Percentiles rank a stretch among this genome's conserved stretches.
phyloP scores from a whole-genome alignment of 2,888 invertebrate genomes.

The Amorpha juglandis region DNA sequence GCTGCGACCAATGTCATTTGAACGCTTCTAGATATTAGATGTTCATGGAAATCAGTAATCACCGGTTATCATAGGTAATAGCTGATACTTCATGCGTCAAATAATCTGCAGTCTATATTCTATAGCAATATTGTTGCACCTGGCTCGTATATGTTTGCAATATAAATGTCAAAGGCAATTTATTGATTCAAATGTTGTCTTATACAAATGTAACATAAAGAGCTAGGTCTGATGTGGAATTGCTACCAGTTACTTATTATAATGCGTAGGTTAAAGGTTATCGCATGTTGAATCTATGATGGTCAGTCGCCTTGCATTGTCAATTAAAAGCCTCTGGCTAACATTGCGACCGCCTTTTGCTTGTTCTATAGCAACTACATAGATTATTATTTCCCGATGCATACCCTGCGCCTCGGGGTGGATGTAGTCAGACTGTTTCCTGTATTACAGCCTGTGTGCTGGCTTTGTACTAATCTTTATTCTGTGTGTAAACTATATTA shows the following conservation, averaged over 20 bases:
- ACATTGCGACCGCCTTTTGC: slow-evolving; percentile 76
- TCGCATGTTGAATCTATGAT: slow-evolving; percentile 60
- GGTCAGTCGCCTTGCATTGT: slow-evolving; percentile 71
- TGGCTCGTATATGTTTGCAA: not conserved
- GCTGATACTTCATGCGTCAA: slow-evolving; percentile 7
- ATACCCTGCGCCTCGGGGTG: slow-evolving; percentile 73
- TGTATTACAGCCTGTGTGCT: slow-evolving; percentile 72
- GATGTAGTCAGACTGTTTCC: slow-evolving; percentile 76
- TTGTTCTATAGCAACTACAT: slow-evolving; percentile 71
- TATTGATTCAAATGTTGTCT: not conserved
- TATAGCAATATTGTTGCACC: not conserved
- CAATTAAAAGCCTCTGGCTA: slow-evolving; percentile 76
- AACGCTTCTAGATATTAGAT: slow-evolving; percentile 49
- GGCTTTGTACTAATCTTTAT: slow-evolving; percentile 66
- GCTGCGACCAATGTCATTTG: slow-evolving; percentile 56
- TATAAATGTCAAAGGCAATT: slow-evolving; percentile 9
- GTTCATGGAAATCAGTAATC: slow-evolving; percentile 55
- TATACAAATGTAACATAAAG: not conserved
- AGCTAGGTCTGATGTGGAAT: not conserved
- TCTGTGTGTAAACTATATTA: slow-evolving; percentile 70
- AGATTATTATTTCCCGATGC: slow-evolving; percentile 77
- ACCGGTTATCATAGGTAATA: slow-evolving; percentile 47
- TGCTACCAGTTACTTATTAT: slow-evolving; percentile 44
- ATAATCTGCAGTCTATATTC: not conserved
- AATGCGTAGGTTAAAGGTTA: slow-evolving; percentile 71